These are phyloP conservation scores for Siphlonurus alternatus DNA, from an alignment of 2,888 invertebrate species.

Conservation along the genomic window DNA sequence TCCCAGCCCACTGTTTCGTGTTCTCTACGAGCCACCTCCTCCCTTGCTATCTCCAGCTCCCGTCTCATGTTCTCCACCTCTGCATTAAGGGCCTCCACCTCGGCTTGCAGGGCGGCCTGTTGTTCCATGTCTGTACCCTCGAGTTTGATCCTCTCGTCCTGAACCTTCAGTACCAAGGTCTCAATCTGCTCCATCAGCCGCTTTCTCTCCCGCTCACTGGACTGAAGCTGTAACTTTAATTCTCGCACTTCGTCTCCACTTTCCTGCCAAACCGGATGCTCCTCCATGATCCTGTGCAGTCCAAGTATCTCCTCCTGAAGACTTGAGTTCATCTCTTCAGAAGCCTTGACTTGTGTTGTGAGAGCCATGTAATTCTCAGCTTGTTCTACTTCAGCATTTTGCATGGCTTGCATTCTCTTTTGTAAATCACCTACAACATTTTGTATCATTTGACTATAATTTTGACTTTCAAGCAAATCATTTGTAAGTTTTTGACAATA, in stretches of 20 bases:
- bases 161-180: slow-evolving; percentile 41
- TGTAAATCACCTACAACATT: neutral
- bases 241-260: slow-evolving; percentile 24
- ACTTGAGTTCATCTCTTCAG: neutral
- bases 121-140: slow-evolving; percentile 42
- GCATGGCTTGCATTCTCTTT: neutral
- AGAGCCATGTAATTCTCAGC: neutral
- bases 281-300: slow-evolving; percentile 15
- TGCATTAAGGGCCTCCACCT: slow-evolving; percentile 32
- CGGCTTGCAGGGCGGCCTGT: slow-evolving; percentile 37
- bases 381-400: neutral
- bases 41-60: slow-evolving; percentile 5
- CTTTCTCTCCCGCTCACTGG: slow-evolving; percentile 39
- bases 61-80: slow-evolving; percentile 12
- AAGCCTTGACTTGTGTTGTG: neutral
- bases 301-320: neutral
- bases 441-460: neutral
- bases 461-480: neutral
- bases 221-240: slow-evolving; percentile 31
- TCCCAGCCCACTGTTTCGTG: slow-evolving; percentile 12
- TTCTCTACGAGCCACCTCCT: slow-evolving; percentile 4
- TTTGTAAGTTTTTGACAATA: neutral
- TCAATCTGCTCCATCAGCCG: slow-evolving; percentile 41
- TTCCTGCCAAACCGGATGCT: slow-evolving; percentile 20
- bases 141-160: slow-evolving; percentile 41